Base-by-base conservation (phyloP, 2,797 vertebrate species). In the Neoniphon sammara region DNA sequence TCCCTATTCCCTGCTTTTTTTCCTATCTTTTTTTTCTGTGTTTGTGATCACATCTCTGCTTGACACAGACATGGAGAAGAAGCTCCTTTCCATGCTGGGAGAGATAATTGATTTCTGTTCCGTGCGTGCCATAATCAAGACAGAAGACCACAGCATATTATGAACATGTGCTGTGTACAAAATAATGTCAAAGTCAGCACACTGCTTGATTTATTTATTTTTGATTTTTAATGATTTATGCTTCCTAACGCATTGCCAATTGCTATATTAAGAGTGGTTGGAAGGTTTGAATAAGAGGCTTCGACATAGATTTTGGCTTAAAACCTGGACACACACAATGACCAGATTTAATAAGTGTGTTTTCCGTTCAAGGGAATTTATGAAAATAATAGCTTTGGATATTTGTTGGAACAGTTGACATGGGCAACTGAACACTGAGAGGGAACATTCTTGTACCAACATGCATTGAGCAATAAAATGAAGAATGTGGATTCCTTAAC, bases 121-220 rank as follows among this genome's bases (percentile, higher is more conserved):
- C 81, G 52, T 88, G 90, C 88, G 47, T 92, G 87, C 93, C 91
- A 91, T 84, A 93, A 93, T 93, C 89, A 92, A 90, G 91, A 90
- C 83, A 70, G 52, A 70, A 75, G 78, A 93, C 92, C 92, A 86
- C 90, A 90, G 81, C 80, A 69, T 87, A 91, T 91, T 91, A 92
- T 66, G 59, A 91, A 87, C 90, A 93, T 93, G 88, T 86, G 87
- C 90, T 89, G 90, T 92, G 90, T 90, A 90, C 86, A 88, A 88
- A 92, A 91, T 83, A 85, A 88, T 46, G 80, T 89, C 89, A 85
- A 86, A 90, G 82, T 91, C 91, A 84, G 85, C 81, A 78, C 67
- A 84, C 64, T 54, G 87, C 82, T 86, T 84, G 83, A 90, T 93
- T 93, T 93, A 90, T 92, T 91, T 91, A 85, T 86, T 91, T 92